These are phyloP conservation scores for Gastrophryne carolinensis DNA, from an alignment of 2,797 vertebrate genomes.

Conservation along the genomic window DNA sequence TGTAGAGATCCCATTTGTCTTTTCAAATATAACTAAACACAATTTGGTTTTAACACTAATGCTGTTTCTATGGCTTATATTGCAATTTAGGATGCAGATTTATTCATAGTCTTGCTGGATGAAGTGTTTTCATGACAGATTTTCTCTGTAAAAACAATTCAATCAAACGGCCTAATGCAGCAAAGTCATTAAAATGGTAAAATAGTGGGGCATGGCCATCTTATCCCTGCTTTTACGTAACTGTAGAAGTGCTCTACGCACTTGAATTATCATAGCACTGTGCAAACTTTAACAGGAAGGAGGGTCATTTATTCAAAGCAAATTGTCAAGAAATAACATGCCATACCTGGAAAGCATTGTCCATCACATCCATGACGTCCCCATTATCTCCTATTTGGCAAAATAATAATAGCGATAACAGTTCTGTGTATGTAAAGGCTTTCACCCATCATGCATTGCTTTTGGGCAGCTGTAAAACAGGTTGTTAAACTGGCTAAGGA, in stretches of 20 bases:
- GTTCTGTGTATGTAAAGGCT: too few relatives aligned
- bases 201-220: not conserved
- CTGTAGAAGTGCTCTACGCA: not conserved
- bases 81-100: constrained; percentile 8
- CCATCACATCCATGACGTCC: too few relatives aligned
- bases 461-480: too few relatives aligned
- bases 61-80: not conserved
- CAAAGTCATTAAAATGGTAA: not conserved
- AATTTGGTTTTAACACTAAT: not conserved
- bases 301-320: not conserved
- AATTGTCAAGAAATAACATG: too few relatives aligned
- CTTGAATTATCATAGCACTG: not conserved
- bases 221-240: not conserved
- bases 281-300: not conserved
- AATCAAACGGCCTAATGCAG: not conserved
- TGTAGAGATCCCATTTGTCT: not conserved
- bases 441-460: too few relatives aligned
- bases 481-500: too few relatives aligned
- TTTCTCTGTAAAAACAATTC: constrained; percentile 1
- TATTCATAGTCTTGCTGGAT: constrained; percentile 1
- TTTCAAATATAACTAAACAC: not conserved
- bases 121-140: constrained; percentile 4
- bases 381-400: too few relatives aligned
- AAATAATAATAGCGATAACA: too few relatives aligned
- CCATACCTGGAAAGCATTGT: too few relatives aligned